Percentiles rank a stretch among this genome's conserved stretches.
These are phyloP conservation scores for Oncorhynchus clarkii DNA, from an alignment of 2,113 vertebrate genomes.

Conservation along the genomic window DNA sequence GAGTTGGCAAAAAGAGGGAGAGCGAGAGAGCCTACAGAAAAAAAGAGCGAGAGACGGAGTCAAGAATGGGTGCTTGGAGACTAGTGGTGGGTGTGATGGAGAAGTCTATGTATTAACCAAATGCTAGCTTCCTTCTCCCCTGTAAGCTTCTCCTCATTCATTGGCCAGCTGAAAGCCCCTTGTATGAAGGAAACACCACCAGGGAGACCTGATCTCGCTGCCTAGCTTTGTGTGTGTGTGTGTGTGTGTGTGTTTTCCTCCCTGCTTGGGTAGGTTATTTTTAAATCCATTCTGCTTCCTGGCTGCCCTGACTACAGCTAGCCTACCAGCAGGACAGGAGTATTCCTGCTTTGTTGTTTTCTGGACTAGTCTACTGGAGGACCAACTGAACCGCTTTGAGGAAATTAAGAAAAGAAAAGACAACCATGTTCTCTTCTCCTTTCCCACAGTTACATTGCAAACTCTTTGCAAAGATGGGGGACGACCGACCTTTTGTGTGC, in stretches of 20 bases:
- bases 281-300: slow-evolving; percentile 72
- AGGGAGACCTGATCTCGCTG: slow-evolving; percentile 74
- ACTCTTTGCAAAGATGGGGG: slow-evolving; percentile 88
- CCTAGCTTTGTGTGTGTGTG: slow-evolving; percentile 28
- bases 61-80: not conserved
- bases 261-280: slow-evolving; percentile 70
- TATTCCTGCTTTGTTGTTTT: slow-evolving; percentile 63
- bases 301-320: slow-evolving; percentile 59
- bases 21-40: slow-evolving; percentile 9
- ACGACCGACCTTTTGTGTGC: slow-evolving; percentile 98
- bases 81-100: not conserved
- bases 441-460: slow-evolving; percentile 76
- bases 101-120: slow-evolving; percentile 57
- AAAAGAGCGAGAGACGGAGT: not conserved
- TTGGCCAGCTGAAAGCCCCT: slow-evolving; percentile 63
- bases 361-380: slow-evolving; percentile 13
- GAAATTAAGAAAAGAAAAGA: slow-evolving; percentile 45
- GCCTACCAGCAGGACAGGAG: slow-evolving; percentile 45
- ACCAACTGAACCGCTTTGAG: slow-evolving; percentile 1
- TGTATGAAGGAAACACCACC: slow-evolving; percentile 76
- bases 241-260: slow-evolving; percentile 60
- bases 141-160: slow-evolving; percentile 62
- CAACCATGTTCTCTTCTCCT: slow-evolving; percentile 76
- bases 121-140: slow-evolving; percentile 44
- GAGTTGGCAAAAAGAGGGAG: slow-evolving; percentile 25